Conservation (phyloP, 2,797 vertebrate genomes). For the Chromobotia macracanthus region DNA sequence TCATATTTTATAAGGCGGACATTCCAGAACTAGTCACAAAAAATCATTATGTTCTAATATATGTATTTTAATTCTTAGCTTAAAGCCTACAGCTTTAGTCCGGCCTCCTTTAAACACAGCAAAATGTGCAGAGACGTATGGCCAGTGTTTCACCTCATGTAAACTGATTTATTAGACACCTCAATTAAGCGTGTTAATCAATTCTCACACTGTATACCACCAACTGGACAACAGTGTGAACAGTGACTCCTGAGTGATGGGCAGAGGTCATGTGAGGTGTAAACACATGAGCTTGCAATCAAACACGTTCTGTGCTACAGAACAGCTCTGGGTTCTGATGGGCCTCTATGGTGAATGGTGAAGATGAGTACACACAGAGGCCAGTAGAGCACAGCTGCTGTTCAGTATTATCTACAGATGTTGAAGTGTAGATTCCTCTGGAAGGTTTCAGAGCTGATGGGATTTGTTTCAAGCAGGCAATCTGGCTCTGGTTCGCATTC, state of each 20-base stretch:
- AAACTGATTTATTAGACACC: not conserved
- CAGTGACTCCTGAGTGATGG: too few relatives aligned
- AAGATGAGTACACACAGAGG: slow-evolving; percentile 16
- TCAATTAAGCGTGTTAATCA: not conserved
- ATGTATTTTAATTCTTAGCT: too few relatives aligned
- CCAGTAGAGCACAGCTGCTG: slow-evolving; percentile 34
- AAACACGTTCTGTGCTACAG: too few relatives aligned
- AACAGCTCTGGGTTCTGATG: slow-evolving; percentile 8
- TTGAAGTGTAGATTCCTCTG: slow-evolving; percentile 19
- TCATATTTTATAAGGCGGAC: too few relatives aligned
- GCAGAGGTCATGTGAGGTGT: too few relatives aligned
- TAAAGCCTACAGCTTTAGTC: too few relatives aligned
- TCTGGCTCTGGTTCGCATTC: slow-evolving; percentile 10
- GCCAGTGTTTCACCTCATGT: too few relatives aligned
- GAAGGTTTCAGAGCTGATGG: slow-evolving; percentile 20
- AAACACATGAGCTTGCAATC: too few relatives aligned
- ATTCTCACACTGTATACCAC: not conserved
- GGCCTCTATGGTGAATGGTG: slow-evolving; percentile 28
- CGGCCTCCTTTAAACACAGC: not conserved
- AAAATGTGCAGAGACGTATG: not conserved
- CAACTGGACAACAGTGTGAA: not conserved
- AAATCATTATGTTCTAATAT: too few relatives aligned
- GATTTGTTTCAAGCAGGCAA: slow-evolving; percentile 22
- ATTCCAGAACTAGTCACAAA: too few relatives aligned
- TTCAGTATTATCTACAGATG: slow-evolving; percentile 54